These are phyloP conservation scores for Pseudachorutes palmiensis DNA, from an alignment of 1,140 invertebrate genomes.

Conservation along the genomic window DNA sequence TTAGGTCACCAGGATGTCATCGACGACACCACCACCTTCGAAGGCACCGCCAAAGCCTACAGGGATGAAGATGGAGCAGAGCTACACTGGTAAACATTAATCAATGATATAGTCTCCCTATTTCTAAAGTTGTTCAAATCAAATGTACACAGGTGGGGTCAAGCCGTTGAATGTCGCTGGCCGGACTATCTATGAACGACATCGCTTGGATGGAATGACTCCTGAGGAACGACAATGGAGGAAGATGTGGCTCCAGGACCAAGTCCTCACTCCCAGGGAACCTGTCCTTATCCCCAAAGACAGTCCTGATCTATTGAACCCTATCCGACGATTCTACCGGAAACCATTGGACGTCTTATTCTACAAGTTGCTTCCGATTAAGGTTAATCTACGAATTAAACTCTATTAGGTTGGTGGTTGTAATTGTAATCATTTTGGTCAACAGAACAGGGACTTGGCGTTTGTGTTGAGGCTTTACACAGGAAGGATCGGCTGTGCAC, in stretches of 20 bases:
- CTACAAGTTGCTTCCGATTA: conserved; percentile 46
- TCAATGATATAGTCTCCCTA: no score
- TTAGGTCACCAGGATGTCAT: no score
- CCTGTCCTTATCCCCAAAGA: conserved; percentile 57
- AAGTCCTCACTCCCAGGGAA: conserved; percentile 62
- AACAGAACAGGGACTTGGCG: conserved; percentile 52
- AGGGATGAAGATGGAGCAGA: not conserved
- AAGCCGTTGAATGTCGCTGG: conserved; percentile 65
- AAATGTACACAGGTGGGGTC: no score
- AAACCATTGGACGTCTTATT: conserved; percentile 58
- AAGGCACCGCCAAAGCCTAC: no score
- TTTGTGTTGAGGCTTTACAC: conserved; percentile 51
- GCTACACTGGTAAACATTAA: no score
- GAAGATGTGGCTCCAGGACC: conserved; percentile 73
- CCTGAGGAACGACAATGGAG: conserved; percentile 72
- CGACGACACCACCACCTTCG: no score
- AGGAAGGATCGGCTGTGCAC: conserved; percentile 52
- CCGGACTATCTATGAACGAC: conserved; percentile 60
- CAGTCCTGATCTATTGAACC: conserved; percentile 61
- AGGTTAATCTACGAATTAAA: conserved; percentile 49
- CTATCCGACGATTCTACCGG: conserved; percentile 65
- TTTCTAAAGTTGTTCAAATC: no score
- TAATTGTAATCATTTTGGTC: not conserved
- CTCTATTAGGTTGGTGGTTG: not conserved
- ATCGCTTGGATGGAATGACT: conserved; percentile 71